These are phyloP conservation scores for Erpetoichthys calabaricus DNA, from an alignment of 2,797 vertebrate species.

Conservation along the genomic window DNA sequence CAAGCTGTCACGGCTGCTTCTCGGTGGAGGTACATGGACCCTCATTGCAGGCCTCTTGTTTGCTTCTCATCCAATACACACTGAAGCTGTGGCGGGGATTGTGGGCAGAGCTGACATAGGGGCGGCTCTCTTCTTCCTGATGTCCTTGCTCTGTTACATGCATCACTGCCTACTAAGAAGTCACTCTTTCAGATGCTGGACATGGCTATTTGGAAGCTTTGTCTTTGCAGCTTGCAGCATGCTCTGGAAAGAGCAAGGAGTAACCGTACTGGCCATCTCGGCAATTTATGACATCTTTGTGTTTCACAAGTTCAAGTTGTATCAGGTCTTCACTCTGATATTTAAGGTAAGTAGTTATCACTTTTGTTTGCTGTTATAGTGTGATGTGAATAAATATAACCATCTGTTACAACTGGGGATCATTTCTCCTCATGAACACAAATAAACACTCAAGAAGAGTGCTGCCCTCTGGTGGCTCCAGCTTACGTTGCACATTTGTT, in stretches of 20 bases:
- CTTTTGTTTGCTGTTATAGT: too few relatives aligned
- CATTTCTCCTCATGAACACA: too few relatives aligned
- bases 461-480: too few relatives aligned
- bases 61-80: slow-evolving; percentile 88
- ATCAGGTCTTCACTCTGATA: slow-evolving; percentile 61
- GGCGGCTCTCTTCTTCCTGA: slow-evolving; percentile 82
- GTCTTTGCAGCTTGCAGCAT: slow-evolving; percentile 81
- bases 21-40: slow-evolving; percentile 80
- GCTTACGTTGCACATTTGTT: too few relatives aligned
- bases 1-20: slow-evolving; percentile 69
- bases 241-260: slow-evolving; percentile 97
- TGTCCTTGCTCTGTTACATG: slow-evolving; percentile 80
- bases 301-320: slow-evolving; percentile 73
- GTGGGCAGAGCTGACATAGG: slow-evolving; percentile 91
- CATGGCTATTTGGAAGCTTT: slow-evolving; percentile 73
- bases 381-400: too few relatives aligned
- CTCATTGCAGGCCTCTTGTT: slow-evolving; percentile 84
- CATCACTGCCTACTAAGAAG: slow-evolving; percentile 69
- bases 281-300: slow-evolving; percentile 85
- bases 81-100: slow-evolving; percentile 84
- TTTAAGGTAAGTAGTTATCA: slow-evolving; percentile 65
- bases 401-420: too few relatives aligned
- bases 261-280: slow-evolving; percentile 81
- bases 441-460: too few relatives aligned
- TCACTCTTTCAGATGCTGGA: slow-evolving; percentile 46